phyloP scores from a whole-genome alignment of 2,113 vertebrate genomes.

The Notiomystis cincta region DNA sequence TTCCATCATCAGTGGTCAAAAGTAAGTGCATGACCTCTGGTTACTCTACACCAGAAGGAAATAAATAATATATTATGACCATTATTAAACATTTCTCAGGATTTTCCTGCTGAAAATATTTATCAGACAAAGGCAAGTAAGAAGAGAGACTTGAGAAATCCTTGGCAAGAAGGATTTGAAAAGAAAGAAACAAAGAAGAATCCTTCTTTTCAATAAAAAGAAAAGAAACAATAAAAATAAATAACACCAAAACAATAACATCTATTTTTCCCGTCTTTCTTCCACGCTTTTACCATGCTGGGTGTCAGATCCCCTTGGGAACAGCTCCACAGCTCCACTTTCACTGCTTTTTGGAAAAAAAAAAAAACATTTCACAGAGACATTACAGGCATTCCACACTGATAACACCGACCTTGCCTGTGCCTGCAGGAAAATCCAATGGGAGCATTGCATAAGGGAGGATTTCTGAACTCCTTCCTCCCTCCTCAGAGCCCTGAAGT shows the following conservation, averaged over 20 bases:
- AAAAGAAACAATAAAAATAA: neutral
- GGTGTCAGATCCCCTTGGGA: neutral
- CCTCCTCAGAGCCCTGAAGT: neutral
- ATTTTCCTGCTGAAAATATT: neutral
- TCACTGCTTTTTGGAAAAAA: neutral
- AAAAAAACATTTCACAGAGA: neutral
- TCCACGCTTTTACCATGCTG: neutral
- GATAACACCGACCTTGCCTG: neutral
- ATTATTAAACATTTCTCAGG: neutral
- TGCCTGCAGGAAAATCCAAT: neutral
- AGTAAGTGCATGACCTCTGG: neutral
- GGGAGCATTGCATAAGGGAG: neutral
- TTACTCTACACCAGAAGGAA: neutral
- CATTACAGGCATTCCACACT: neutral
- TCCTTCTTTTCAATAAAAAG: neutral
- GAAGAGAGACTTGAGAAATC: neutral
- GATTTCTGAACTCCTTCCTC: neutral
- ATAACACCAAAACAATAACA: neutral
- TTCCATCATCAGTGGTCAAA: neutral
- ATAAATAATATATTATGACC: neutral
- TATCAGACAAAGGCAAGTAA: neutral
- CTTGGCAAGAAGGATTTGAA: neutral
- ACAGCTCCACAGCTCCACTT: neutral
- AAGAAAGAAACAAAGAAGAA: neutral
- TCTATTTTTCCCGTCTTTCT: neutral